Percentiles rank a stretch among this genome's conserved stretches.
These are phyloP conservation scores for Drosophila flavopinicola DNA, from an alignment of 2,888 invertebrate genomes.

Conservation along the genomic window DNA sequence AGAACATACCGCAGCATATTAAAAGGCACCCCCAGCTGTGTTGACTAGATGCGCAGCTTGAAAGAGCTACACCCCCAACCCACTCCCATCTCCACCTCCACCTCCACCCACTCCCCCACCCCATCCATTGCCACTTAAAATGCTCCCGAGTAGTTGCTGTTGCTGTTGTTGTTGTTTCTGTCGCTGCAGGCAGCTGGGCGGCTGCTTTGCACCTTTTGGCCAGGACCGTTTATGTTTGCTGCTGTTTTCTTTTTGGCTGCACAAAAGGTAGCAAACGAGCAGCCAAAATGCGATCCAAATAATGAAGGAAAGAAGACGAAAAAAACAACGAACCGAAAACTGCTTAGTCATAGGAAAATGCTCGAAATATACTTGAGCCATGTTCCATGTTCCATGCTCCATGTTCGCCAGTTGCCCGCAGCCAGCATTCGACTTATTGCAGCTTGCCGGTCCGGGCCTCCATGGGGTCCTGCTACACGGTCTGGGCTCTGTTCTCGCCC, in stretches of 20 bases:
- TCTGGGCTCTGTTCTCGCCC: slow-evolving; percentile 4
- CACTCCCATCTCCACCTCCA: not conserved
- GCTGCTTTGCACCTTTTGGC: slow-evolving; percentile 62
- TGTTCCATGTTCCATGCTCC: slow-evolving; percentile 47
- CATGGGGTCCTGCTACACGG: slow-evolving; percentile 7
- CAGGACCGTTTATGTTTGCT: slow-evolving; percentile 30
- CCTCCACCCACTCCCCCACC: not conserved
- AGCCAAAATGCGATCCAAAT: slow-evolving; percentile 42
- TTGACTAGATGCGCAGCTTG: slow-evolving; percentile 57
- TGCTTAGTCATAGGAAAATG: slow-evolving; percentile 79
- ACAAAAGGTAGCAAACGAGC: slow-evolving; percentile 71
- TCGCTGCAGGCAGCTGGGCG: slow-evolving; percentile 48
- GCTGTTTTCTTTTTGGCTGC: slow-evolving; percentile 52
- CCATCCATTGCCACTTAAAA: slow-evolving; percentile 59
- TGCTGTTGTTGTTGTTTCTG: slow-evolving; percentile 37
- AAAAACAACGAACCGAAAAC: slow-evolving; percentile 27
- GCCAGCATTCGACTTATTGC: slow-evolving; percentile 62
- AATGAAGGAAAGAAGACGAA: not conserved
- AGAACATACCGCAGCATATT: slow-evolving; percentile 77
- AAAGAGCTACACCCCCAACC: slow-evolving; percentile 4
- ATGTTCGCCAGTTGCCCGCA: slow-evolving; percentile 31
- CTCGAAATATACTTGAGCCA: slow-evolving; percentile 59
- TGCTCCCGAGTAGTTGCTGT: slow-evolving; percentile 24
- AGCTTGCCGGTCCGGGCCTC: slow-evolving; percentile 30
- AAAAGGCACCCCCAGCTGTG: slow-evolving; percentile 72